Evolutionary conservation across 2,797 vertebrate species (phyloP), one percentile per base, ranked within the genome.

Genomic region (Hippoglossus hippoglossus): DNA sequence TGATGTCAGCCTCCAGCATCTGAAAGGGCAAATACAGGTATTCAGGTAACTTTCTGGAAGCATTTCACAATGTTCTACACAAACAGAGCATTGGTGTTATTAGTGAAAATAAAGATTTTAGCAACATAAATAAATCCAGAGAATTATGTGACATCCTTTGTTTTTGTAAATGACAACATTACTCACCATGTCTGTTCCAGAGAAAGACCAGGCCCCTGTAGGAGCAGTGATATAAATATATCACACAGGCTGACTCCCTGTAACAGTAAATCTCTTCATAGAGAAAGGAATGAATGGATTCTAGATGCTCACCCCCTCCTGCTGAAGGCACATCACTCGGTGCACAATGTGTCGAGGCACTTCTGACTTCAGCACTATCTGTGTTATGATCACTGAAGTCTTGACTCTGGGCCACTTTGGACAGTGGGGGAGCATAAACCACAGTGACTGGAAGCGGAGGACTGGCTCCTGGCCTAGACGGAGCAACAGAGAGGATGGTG

Each of bases 371-470:
- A 56, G 65, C 21, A 63, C 67, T 82, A 71, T 88, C 72, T 66
- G 60, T 78, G 85, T 80, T 83, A 82, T 84, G 81, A 82, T 70
- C 81, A 77, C 65, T 79, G 36, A 77, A 78, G 63, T 69, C 73
- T 44, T 92, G 94, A 16, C 83, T 81, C 2, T 39, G 49, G 0
- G 21, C 0, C 1, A 67, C 19, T 0, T 82, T 54, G 53, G 76
- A 57, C 0, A 25, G 75, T 0, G 71, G 57, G 15, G 80, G 44
- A 0, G 15, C 21, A 39, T 73, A 76, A 51, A 49, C 71, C 3
- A 49, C 7, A 24, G 34, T 66, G 11, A 52, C 82, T 39, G 83
- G 79, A 53, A 60, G 57, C 1, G 22, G 58, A 39, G 57, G 12
- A 49, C 21, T 63, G 46, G 82, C 49, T 7, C 69, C 53, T 2